Evolutionary conservation across 2,888 invertebrate genomes (phyloP), one percentile per base, ranked within the genome.

Genomic region (Hedya salicella): DNA sequence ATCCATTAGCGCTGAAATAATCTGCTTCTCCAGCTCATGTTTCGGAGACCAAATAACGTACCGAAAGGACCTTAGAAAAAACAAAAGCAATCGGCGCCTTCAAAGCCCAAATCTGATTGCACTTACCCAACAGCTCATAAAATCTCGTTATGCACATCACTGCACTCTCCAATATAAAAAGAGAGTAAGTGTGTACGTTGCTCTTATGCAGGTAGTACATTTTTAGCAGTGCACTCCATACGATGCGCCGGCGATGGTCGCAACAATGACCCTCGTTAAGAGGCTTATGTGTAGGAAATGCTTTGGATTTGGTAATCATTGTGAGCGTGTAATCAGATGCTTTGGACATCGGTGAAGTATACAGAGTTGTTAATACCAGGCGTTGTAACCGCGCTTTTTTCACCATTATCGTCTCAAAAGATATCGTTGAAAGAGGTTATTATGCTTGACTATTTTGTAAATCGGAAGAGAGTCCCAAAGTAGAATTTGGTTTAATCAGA

Each of bases 231-330:
- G 61, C 16, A 25, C 25, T 13, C 4, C 1, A 19, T 49, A 53
- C 39, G 63, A 53, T 57, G 46, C 40, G 48, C 57, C 39, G 39
- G 53, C 53, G 40, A 75, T 67, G 71, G 49, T 6, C 25, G 48
- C 70, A 78, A 83, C 84, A 84, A 85, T 83, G 73, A 77, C 50
- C 74, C 79, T 84, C 82, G 84, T 84, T 85, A 83, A 73, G 79
- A 72, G 75, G 75, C 77, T 78, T 76, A 74, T 74, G 74, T 77
- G 74, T 77, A 73, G 72, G 72, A 74, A 70, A 72, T 78, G 68
- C 75, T 78, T 77, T 74, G 75, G 75, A 79, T 82, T 82, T 78
- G 75, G 80, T 81, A 81, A 84, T 83, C 78, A 78, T 79, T 82
- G 76, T 78, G 74, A 52, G 70, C 71, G 67, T 77, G 76, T 77